Percentiles rank a stretch among this genome's conserved stretches.
Evolutionary conservation across 92 coral and sea anemone genomes (phyloP).

Genomic region (Siderastrea radians): DNA sequence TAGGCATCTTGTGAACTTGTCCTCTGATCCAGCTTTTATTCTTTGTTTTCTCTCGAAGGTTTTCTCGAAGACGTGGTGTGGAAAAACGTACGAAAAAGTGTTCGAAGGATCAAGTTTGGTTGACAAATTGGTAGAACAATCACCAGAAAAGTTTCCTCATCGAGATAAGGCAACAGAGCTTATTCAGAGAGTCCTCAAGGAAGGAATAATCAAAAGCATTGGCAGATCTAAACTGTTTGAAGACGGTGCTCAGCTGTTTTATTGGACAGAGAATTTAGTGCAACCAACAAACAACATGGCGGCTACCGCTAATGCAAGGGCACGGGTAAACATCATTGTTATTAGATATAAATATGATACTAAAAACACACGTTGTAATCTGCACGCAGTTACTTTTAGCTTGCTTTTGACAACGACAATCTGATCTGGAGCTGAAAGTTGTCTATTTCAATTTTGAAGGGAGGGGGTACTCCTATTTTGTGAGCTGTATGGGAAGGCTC

Average conservation of each 20-base stretch:
- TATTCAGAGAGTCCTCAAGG: slow-evolving; percentile 70
- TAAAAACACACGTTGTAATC: background rate
- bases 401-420: too few relatives aligned
- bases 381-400: too few relatives aligned
- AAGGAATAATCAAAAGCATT: slow-evolving; percentile 60
- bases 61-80: slow-evolving; percentile 81
- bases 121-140: slow-evolving; percentile 34
- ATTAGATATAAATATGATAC: background rate
- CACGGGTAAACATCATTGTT: slow-evolving; percentile 22
- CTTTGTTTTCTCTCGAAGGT: slow-evolving; percentile 41
- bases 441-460: too few relatives aligned
- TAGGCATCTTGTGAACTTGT: background rate
- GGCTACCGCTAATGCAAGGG: slow-evolving; percentile 21
- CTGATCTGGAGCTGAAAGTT: too few relatives aligned
- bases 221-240: slow-evolving; percentile 68
- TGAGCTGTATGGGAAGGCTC: too few relatives aligned
- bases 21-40: background rate
- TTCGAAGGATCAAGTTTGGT: slow-evolving; percentile 77
- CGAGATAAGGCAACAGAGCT: slow-evolving; percentile 60
- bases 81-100: slow-evolving; percentile 69
- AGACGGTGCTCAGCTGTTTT: slow-evolving; percentile 79
- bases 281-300: slow-evolving; percentile 20
- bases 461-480: too few relatives aligned
- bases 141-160: slow-evolving; percentile 44
- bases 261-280: slow-evolving; percentile 34